Evolutionary conservation across 2,888 invertebrate species (phyloP).

Genomic region (Coenonympha glycerion): DNA sequence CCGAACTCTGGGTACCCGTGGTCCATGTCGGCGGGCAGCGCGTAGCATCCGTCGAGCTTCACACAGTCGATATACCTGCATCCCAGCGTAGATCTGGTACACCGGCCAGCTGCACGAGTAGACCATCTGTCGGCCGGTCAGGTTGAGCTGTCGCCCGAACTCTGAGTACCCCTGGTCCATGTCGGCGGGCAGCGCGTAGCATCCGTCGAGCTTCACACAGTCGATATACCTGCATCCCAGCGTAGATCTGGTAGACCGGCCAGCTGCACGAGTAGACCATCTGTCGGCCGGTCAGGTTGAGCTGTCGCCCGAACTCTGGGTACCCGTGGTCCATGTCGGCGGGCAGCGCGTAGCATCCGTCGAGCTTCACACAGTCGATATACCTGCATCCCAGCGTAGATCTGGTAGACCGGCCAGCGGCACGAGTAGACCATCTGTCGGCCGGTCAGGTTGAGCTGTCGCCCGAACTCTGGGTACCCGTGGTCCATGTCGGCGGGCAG

Average conservation of each 20-base stretch:
- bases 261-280: constrained; percentile 99
- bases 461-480: no score
- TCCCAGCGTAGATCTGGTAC: constrained; percentile 93
- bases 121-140: constrained; percentile 94
- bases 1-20: no score
- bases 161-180: constrained; percentile 96
- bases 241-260: constrained; percentile 97
- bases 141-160: constrained; percentile 91
- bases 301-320: constrained; percentile 90
- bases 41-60: no score
- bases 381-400: constrained; percentile 85
- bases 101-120: constrained; percentile 99
- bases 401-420: constrained; percentile 98
- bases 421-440: no score
- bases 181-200: constrained; percentile 91
- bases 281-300: constrained; percentile 97
- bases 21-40: no score
- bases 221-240: constrained; percentile 87
- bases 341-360: constrained; percentile 96
- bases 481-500: no score
- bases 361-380: constrained; percentile 97
- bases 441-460: no score
- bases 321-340: constrained; percentile 93
- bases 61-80: no score
- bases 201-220: constrained; percentile 97